Evolutionary conservation across 2,113 vertebrate species (phyloP), one percentile per base, ranked within the genome.

Genomic region (Cryptotis parvus): DNA sequence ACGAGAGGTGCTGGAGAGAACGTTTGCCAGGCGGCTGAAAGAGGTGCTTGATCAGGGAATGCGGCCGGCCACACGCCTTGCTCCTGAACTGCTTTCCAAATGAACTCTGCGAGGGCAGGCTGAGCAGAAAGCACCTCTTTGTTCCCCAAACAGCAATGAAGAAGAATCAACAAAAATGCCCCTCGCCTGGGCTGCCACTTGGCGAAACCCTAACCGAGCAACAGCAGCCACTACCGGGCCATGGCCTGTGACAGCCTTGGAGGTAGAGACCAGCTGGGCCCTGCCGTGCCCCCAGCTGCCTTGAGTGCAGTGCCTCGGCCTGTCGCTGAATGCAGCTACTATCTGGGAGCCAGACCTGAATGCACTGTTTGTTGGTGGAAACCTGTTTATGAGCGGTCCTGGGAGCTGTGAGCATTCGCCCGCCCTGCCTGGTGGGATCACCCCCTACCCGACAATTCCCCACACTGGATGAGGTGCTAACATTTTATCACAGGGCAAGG

Each of bases 271-370:
- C n/a, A n/a, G n/a, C n/a, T n/a, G n/a, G n/a, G n/a, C n/a, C n/a
- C n/a, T n/a, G n/a, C n/a, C n/a, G n/a, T n/a, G n/a, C n/a, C n/a
- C n/a, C n/a, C n/a, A n/a, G n/a, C n/a, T n/a, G n/a, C n/a, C n/a
- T n/a, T n/a, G n/a, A n/a, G n/a, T n/a, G n/a, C n/a, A n/a, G n/a
- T n/a, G n/a, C n/a, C n/a, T n/a, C n/a, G n/a, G n/a, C n/a, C n/a
- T n/a, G n/a, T n/a, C n/a, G 97, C 98, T 98, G 98, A 98, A 98
- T 96, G 90, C 91, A 96, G 94, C 94, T 94, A 96, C 98, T 98
- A 96, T 98, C 97, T n/a, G 96, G 97, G 95, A 97, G 92, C 83
- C 97, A 96, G 92, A 96, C 94, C 96, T 96, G 92, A 97, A 97
- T 97, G 96, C 96, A 96, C 95, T 96, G 92, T 82, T 97, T 97